Conservation (phyloP, 2,113 vertebrate genomes). For the Albula goreensis region DNA sequence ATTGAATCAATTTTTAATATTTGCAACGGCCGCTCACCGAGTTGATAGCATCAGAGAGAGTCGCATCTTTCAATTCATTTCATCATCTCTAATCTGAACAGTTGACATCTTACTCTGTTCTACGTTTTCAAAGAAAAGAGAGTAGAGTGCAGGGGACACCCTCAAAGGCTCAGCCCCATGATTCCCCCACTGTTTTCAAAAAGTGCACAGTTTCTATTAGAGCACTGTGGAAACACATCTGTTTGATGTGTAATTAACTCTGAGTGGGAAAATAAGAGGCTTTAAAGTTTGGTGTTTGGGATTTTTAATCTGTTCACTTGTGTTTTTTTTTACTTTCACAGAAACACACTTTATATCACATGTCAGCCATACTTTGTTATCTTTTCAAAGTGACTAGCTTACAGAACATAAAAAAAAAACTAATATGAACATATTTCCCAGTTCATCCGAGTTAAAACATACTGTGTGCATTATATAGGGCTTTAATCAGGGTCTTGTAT, state of each 20-base stretch:
- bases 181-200: not conserved
- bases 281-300: not conserved
- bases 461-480: too few relatives aligned
- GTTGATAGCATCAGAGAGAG: slow-evolving; percentile 56
- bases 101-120: slow-evolving; percentile 43
- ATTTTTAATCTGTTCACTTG: not conserved
- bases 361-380: too few relatives aligned
- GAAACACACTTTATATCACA: not conserved
- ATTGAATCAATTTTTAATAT: slow-evolving; percentile 55
- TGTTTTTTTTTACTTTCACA: not conserved
- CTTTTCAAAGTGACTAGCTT: too few relatives aligned
- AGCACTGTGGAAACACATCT: not conserved
- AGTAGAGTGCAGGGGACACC: not conserved
- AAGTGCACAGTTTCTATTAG: not conserved
- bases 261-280: not conserved
- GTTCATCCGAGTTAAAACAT: too few relatives aligned
- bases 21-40: slow-evolving; percentile 34
- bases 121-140: not conserved
- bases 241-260: not conserved
- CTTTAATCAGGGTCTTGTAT: too few relatives aligned
- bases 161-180: not conserved
- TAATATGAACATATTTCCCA: too few relatives aligned
- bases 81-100: slow-evolving; percentile 51
- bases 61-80: slow-evolving; percentile 55
- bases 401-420: too few relatives aligned